Evolutionary conservation across 1,140 invertebrate species (phyloP).

Genomic region (Drosophila tsacasi): DNA sequence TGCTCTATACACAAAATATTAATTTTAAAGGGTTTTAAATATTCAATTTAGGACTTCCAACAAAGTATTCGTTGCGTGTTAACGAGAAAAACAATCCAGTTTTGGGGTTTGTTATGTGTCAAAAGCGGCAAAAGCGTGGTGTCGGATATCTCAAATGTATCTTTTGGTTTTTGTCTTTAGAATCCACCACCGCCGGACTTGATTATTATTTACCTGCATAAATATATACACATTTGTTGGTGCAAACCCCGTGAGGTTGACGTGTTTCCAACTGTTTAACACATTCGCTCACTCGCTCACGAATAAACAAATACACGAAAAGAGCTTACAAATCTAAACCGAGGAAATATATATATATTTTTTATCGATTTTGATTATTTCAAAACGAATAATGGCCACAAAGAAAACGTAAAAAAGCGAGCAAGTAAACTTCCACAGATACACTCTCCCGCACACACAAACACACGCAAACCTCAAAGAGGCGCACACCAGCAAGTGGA

Average conservation of each 20-base stretch:
- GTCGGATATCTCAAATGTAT: conserved; percentile 26
- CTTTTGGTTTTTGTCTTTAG: conserved; percentile 39
- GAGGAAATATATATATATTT: conserved; percentile 53
- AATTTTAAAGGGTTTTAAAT: no score
- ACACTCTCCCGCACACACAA: conserved; percentile 30
- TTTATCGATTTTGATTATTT: conserved; percentile 84
- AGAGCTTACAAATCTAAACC: conserved; percentile 63
- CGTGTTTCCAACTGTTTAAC: conserved; percentile 58
- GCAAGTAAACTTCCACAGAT: conserved; percentile 29
- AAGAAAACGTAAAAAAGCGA: conserved; percentile 66
- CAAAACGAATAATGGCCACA: conserved; percentile 74
- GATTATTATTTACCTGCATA: conserved; percentile 29
- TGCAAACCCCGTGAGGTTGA: conserved; percentile 30
- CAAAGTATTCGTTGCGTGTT: neutral
- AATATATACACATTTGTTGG: conserved; percentile 24
- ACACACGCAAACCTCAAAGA: neutral
- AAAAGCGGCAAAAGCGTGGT: conserved; percentile 5
- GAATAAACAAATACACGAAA: conserved; percentile 38
- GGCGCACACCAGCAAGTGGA: conserved; percentile 29
- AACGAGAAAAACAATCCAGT: conserved; percentile 23
- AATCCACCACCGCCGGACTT: conserved; percentile 38
- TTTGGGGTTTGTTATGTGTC: conserved; percentile 4
- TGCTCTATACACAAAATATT: neutral
- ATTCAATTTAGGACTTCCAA: no score
- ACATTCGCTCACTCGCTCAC: conserved; percentile 35